A percentile compares a stretch with the other conserved stretches of the same genome.
These are phyloP conservation scores for Falco novaeseelandiae DNA, from an alignment of 2,797 vertebrate species.

Conservation along the genomic window DNA sequence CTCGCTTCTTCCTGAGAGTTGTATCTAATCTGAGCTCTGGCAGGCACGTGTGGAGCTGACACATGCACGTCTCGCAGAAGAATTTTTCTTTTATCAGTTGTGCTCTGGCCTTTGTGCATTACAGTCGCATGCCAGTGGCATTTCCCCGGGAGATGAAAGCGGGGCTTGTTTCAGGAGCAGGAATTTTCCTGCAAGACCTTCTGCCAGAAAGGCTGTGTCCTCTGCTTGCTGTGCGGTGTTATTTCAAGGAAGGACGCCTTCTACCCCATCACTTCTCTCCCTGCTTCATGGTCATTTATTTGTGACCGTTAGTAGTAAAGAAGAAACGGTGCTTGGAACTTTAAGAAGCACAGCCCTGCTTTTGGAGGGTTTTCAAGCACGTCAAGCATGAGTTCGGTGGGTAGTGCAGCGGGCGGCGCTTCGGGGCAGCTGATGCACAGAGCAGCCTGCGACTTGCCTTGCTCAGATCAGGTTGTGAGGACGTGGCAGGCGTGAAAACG, in stretches of 20 bases:
- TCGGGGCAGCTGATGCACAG: neutral
- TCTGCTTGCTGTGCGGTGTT: neutral
- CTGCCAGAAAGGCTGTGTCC: neutral
- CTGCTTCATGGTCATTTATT: neutral
- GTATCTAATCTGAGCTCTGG: neutral
- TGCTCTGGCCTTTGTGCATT: neutral
- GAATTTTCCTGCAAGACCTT: neutral
- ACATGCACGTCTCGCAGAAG: neutral
- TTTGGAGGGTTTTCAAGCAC: neutral
- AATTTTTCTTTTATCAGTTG: neutral
- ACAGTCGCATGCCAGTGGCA: neutral
- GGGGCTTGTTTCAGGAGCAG: neutral
- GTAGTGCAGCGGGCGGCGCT: neutral
- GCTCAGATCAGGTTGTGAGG: neutral
- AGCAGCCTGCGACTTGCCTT: neutral
- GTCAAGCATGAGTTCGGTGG: rapidly evolving
- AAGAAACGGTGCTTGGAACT: neutral
- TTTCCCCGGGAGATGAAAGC: neutral
- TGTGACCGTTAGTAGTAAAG: neutral
- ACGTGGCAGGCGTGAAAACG: neutral
- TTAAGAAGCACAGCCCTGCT: neutral
- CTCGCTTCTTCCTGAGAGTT: neutral
- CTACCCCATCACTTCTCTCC: rapidly evolving
- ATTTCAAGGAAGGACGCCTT: neutral
- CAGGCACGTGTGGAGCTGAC: neutral